Evolutionary conservation across 2,888 invertebrate species (phyloP).

Genomic region (Lasioglossum marginatum): DNA sequence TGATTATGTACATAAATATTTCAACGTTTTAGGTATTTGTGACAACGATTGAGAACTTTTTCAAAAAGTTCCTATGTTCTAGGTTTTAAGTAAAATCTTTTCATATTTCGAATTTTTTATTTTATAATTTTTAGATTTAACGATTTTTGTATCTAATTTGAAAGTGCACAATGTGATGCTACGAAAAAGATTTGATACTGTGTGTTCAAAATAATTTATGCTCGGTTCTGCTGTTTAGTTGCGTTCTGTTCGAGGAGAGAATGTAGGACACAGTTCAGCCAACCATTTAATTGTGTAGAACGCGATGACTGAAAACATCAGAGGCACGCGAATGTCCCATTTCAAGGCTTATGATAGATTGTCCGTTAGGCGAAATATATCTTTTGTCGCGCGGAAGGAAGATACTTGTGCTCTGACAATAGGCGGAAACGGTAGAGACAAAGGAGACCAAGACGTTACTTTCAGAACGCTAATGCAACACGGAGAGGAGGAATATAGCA

Average conservation of each 20-base stretch:
- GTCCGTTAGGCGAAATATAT: conserved; percentile 43
- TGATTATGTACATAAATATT: no score
- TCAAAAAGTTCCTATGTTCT: background rate
- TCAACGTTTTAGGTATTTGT: no score
- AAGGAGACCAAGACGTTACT: conserved; percentile 32
- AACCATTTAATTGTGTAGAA: conserved; percentile 6
- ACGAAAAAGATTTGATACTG: background rate
- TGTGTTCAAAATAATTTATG: background rate
- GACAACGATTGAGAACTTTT: no score
- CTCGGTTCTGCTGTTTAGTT: background rate
- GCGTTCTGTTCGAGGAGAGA: background rate
- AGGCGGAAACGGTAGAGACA: conserved; percentile 35
- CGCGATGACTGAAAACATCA: conserved; percentile 20
- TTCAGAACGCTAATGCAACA: conserved; percentile 50
- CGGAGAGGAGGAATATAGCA: conserved; percentile 35
- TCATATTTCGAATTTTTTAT: background rate
- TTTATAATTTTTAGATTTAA: background rate
- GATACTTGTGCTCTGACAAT: conserved; percentile 37
- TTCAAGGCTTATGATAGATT: conserved; percentile 34
- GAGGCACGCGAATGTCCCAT: conserved; percentile 36
- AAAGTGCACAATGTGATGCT: background rate
- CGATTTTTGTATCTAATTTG: background rate
- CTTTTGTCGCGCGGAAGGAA: conserved; percentile 10
- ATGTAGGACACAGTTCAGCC: background rate
- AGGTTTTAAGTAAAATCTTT: background rate